Evolutionary conservation across 1,140 invertebrate genomes (phyloP).

Genomic region (Oncopodura yosiiana): DNA sequence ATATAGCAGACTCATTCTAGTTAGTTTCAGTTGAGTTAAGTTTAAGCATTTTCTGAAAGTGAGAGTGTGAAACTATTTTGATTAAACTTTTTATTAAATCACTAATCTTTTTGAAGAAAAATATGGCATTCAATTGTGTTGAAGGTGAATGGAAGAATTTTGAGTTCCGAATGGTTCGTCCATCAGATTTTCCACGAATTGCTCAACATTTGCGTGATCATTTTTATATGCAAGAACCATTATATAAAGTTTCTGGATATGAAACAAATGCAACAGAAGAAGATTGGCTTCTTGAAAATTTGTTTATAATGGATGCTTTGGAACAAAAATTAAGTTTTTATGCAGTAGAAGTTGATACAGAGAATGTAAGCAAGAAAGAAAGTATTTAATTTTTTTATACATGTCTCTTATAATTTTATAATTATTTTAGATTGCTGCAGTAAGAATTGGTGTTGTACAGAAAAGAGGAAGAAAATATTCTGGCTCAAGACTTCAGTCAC

Average conservation of each 20-base stretch:
- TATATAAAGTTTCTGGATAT: conserved; percentile 8
- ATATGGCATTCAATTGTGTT: conserved; percentile 9
- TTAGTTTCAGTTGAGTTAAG: too few species aligned
- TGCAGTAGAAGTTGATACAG: conserved; percentile 7
- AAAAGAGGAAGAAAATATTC: conserved; percentile 2
- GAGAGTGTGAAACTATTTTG: background rate
- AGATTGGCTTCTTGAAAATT: conserved; percentile 8
- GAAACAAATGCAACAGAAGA: background rate
- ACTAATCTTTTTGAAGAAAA: background rate
- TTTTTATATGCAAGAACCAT: conserved; percentile 21
- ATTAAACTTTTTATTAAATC: background rate
- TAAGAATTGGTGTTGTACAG: conserved; percentile 4
- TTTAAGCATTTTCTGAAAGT: too few species aligned
- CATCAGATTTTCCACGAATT: conserved; percentile 7
- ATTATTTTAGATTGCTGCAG: conserved; percentile 10
- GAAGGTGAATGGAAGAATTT: conserved; percentile 27
- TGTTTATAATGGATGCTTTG: conserved; percentile 1
- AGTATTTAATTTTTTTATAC: background rate
- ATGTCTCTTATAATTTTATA: background rate
- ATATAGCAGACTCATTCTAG: too few species aligned
- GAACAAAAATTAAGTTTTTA: conserved; percentile 19
- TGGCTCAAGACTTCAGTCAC: conserved; percentile 1
- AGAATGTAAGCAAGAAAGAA: conserved; percentile 4
- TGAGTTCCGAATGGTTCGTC: conserved; percentile 13
- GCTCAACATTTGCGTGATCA: conserved; percentile 7